A percentile compares a stretch with the other conserved stretches of the same genome.
Conservation (phyloP, 2,113 vertebrate species). For the Plecotus auritus region DNA sequence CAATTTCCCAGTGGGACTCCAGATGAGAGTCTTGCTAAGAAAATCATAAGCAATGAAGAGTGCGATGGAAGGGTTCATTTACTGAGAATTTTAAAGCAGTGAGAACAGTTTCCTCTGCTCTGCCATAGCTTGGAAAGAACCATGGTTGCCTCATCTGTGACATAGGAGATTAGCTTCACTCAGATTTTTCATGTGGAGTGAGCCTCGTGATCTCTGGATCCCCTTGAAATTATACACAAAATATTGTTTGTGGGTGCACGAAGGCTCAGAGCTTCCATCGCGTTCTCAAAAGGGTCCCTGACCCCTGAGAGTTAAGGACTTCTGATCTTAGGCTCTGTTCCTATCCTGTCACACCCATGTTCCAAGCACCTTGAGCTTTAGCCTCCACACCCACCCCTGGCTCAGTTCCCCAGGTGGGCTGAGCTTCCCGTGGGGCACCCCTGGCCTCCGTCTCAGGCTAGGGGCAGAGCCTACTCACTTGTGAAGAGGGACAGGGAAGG, state of each 20-base stretch:
- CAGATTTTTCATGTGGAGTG: not conserved
- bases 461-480: slow-evolving; percentile 83
- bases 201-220: not conserved
- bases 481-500: slow-evolving; percentile 90
- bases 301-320: not conserved
- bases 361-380: not conserved
- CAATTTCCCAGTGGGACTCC: not conserved
- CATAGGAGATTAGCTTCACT: not conserved
- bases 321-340: not conserved
- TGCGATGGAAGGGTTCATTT: not conserved
- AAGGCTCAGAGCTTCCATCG: not conserved
- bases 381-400: not conserved
- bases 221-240: not conserved
- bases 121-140: not conserved
- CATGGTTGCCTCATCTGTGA: not conserved
- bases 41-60: not conserved
- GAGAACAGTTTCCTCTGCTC: not conserved
- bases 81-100: not conserved
- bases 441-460: accelerated
- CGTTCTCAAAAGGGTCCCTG: not conserved
- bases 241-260: not conserved
- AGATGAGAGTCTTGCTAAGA: not conserved
- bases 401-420: not conserved
- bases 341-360: not conserved
- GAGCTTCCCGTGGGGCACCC: not conserved